A percentile compares a stretch with the other conserved stretches of the same genome.
Evolutionary conservation across 1,140 invertebrate species (phyloP).

Genomic region (Chironomus tepperi): DNA sequence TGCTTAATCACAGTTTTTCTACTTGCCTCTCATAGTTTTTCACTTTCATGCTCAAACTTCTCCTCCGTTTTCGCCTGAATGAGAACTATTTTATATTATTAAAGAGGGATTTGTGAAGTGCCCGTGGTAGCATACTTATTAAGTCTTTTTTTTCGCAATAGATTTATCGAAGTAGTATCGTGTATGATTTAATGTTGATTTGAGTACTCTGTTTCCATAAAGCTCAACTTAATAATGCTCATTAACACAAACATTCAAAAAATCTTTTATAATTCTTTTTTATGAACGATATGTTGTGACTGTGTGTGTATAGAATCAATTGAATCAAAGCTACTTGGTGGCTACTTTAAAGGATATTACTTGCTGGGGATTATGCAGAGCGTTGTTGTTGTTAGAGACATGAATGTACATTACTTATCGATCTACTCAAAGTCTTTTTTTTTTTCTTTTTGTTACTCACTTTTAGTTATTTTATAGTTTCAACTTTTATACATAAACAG

Average conservation of each 20-base stretch:
- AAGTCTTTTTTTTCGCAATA: neutral
- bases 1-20: neutral
- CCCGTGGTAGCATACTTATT: slow-evolving; percentile 1
- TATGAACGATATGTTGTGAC: neutral
- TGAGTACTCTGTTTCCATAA: slow-evolving; percentile 12
- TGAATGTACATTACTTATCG: slow-evolving; percentile 8
- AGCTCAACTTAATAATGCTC: slow-evolving; percentile 1
- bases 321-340: neutral
- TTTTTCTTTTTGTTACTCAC: too few species aligned
- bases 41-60: slow-evolving; percentile 5
- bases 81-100: neutral
- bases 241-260: slow-evolving; percentile 11
- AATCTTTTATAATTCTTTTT: too few species aligned
- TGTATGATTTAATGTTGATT: slow-evolving; percentile 14
- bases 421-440: neutral
- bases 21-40: neutral
- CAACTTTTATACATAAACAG: neutral
- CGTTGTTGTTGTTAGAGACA: neutral
- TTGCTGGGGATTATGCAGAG: neutral
- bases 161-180: neutral
- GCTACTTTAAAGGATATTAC: neutral
- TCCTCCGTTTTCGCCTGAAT: neutral
- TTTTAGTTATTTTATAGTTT: too few species aligned
- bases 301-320: neutral
- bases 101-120: neutral